A percentile compares a stretch with the other conserved stretches of the same genome.
Evolutionary conservation across 2,797 vertebrate species (phyloP).

Genomic region (Strix occidentalis): DNA sequence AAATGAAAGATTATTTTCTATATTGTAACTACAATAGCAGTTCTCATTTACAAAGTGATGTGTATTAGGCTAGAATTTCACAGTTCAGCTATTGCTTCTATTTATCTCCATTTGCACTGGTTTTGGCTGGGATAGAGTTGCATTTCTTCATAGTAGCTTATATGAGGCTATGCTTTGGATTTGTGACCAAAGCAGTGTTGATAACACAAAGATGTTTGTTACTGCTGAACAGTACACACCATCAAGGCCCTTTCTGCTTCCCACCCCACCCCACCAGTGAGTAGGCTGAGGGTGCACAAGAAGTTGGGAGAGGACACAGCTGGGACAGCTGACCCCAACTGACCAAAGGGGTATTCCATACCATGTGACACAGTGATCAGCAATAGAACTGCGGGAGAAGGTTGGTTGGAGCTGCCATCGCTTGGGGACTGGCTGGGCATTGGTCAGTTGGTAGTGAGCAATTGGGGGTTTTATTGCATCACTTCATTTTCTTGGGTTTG

Average conservation of each 20-base stretch:
- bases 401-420: fast-evolving
- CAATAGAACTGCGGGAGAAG: not conserved
- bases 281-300: not conserved
- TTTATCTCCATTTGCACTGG: not conserved
- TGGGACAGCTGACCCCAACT: not conserved
- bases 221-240: not conserved
- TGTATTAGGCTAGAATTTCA: not conserved
- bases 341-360: not conserved
- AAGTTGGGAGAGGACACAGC: not conserved
- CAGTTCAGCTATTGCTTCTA: not conserved
- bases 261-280: fast-evolving
- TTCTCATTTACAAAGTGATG: not conserved
- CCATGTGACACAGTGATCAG: not conserved
- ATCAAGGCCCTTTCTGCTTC: too few species aligned
- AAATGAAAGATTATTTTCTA: not conserved
- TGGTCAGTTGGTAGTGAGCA: not conserved
- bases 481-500: not conserved
- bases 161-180: not conserved
- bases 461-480: fast-evolving
- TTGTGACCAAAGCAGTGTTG: not conserved
- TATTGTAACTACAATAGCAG: not conserved
- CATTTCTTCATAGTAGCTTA: not conserved
- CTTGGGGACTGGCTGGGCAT: too few species aligned
- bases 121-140: not conserved
- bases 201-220: not conserved